Base-by-base conservation (phyloP, 2,113 vertebrate species). In the Nyctereutes procyonoides region DNA sequence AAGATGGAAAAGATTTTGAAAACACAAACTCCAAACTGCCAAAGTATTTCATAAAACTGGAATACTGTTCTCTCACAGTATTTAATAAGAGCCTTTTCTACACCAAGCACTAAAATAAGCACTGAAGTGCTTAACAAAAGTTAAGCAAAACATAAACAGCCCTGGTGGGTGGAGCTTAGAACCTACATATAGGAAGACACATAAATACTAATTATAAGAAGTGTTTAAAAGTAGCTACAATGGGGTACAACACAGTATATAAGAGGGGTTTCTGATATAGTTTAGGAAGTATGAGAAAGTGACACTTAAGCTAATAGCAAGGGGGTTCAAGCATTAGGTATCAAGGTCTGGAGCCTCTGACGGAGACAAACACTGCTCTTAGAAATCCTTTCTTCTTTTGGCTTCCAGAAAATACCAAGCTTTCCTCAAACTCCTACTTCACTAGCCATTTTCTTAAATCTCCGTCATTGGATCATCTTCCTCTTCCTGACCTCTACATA, bases 1-100 rank as follows among this genome's bases (percentile, higher is more conserved):
- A 82, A 58, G 19, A 82, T 14, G 48, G 24, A 65, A 96, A 96
- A 63, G 35, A 71, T 26, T 90, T 55, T 90, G 48, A 93, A 93
- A 90, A 84, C 12, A 71, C 28, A 43, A 86, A 67, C 8, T 90
- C 35, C 88, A 63, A 90, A 84, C 35, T 93, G 22, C 13, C 28
- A 30, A 13, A 35, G 28, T 87, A 77, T 32, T 65, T 38, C 58
- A 77, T 24, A 60, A 67, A 76, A 60, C 17, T 80, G 35, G 35
- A 84, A 93, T 10, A 55, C 5, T 43, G 53, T 19, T 92, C 24
- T 95, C 53, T 24, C 30, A 11, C 48, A 76, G 35, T 26, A 76
- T 55, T n/a, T 51, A 58, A 28, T 51, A 84, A 88, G 35, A 62
- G 53, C 32, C 55, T 60, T 4, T 35, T 58, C 35, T 1, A 22